Percentiles rank a stretch among this genome's conserved stretches.
phyloP scores from a whole-genome alignment of 1,140 invertebrate species.

The Drosophila pachea region DNA sequence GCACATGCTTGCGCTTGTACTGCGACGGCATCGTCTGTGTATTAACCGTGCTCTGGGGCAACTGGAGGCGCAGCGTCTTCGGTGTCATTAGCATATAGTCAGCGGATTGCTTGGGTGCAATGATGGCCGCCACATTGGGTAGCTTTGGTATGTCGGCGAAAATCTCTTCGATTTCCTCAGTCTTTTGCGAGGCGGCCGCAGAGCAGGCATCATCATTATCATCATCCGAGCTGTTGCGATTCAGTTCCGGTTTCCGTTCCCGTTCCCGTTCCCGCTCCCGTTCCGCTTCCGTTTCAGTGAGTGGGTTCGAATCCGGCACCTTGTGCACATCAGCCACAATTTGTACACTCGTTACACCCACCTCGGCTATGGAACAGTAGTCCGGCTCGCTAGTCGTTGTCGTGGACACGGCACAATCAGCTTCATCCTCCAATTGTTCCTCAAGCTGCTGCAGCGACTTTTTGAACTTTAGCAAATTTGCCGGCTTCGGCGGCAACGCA shows the following conservation, averaged over 20 bases:
- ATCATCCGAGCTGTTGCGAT: slow-evolving; percentile 34
- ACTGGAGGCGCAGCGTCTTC: slow-evolving; percentile 41
- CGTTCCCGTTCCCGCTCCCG: neutral
- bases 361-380: slow-evolving; percentile 81
- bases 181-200: slow-evolving; percentile 59
- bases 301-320: slow-evolving; percentile 47
- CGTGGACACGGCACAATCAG: slow-evolving; percentile 33
- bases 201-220: slow-evolving; percentile 37
- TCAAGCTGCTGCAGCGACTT: slow-evolving; percentile 65
- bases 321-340: slow-evolving; percentile 73
- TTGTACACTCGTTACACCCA: slow-evolving; percentile 67
- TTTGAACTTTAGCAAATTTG: slow-evolving; percentile 79
- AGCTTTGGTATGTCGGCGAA: slow-evolving; percentile 80
- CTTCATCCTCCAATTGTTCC: slow-evolving; percentile 45
- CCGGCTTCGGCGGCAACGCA: slow-evolving; percentile 83
- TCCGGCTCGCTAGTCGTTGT: slow-evolving; percentile 78
- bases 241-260: slow-evolving; percentile 23
- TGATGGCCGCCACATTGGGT: slow-evolving; percentile 81
- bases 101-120: slow-evolving; percentile 77
- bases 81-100: slow-evolving; percentile 61
- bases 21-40: slow-evolving; percentile 30
- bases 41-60: slow-evolving; percentile 12
- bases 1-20: slow-evolving; percentile 68
- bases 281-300: slow-evolving; percentile 35
- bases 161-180: slow-evolving; percentile 78